A percentile compares a stretch with the other conserved stretches of the same genome.
These are phyloP conservation scores for Dendrocincla tyrannina DNA, from an alignment of 2,797 vertebrate species.

Conservation along the genomic window DNA sequence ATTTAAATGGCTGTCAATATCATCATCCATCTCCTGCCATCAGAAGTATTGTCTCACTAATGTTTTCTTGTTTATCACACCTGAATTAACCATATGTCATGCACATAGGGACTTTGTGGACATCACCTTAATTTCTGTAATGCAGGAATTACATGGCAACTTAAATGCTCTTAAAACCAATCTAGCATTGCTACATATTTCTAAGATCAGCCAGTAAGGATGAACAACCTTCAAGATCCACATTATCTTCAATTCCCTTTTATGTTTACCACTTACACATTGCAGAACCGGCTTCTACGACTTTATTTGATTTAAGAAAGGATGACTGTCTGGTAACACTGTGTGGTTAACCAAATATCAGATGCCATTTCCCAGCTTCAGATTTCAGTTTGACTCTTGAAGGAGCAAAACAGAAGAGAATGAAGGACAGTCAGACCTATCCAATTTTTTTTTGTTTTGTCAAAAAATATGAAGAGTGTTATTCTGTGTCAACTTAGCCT, in stretches of 20 bases:
- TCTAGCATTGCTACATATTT: neutral
- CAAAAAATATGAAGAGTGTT: neutral
- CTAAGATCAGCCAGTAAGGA: neutral
- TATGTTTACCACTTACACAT: neutral
- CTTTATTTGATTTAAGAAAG: neutral
- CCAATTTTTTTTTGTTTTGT: neutral
- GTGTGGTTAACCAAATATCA: neutral
- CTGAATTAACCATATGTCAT: neutral
- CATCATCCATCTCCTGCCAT: neutral
- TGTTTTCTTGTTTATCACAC: neutral
- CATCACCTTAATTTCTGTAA: neutral
- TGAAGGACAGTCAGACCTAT: neutral
- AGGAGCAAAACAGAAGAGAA: neutral
- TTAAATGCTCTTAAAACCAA: neutral
- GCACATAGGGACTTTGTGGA: neutral
- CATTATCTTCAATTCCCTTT: neutral
- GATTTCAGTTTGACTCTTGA: neutral
- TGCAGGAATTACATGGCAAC: neutral
- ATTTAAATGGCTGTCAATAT: slow-evolving; percentile 53
- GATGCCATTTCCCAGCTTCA: neutral
- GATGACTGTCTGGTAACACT: neutral
- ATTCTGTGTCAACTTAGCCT: neutral
- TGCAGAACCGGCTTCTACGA: neutral
- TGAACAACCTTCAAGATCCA: neutral
- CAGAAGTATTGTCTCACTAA: neutral